Conservation (phyloP, 2,113 vertebrate species). For the Hylia prasina region DNA sequence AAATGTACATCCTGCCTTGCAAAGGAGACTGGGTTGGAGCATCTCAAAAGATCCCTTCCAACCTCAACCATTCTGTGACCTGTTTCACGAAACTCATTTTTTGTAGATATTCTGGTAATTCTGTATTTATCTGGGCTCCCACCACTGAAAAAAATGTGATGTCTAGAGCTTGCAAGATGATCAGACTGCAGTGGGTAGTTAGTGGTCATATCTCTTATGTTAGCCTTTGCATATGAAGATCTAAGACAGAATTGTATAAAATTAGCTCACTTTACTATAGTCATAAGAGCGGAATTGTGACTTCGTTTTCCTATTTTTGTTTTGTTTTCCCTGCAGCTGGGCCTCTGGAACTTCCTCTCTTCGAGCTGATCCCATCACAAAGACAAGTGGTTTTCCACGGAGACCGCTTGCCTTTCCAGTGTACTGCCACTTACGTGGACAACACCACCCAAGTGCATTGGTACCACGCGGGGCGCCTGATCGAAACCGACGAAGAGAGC, state of each 20-base stretch:
- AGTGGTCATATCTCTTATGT: background rate
- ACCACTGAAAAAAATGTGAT: background rate
- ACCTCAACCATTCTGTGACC: background rate
- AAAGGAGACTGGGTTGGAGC: background rate
- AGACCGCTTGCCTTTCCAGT: slow-evolving; percentile 87
- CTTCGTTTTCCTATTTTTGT: background rate
- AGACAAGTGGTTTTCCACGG: slow-evolving; percentile 88
- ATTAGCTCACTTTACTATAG: background rate
- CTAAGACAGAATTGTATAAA: background rate
- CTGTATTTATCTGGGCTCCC: background rate
- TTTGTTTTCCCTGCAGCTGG: slow-evolving; percentile 69
- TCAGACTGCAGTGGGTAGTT: background rate
- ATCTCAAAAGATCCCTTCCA: background rate
- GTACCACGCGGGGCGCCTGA: slow-evolving; percentile 74
- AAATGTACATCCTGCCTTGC: background rate
- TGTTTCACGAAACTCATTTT: background rate
- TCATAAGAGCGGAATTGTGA: background rate
- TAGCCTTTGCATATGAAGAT: background rate
- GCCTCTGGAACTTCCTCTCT: slow-evolving; percentile 85
- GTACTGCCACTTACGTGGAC: slow-evolving; percentile 83
- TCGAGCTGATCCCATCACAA: slow-evolving; percentile 89
- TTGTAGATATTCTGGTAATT: background rate
- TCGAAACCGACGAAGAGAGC: slow-evolving; percentile 77
- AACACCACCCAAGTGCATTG: slow-evolving; percentile 75
- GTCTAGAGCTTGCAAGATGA: background rate